Conservation (phyloP, 2,888 invertebrate species). For the Schizaphis graminum region DNA sequence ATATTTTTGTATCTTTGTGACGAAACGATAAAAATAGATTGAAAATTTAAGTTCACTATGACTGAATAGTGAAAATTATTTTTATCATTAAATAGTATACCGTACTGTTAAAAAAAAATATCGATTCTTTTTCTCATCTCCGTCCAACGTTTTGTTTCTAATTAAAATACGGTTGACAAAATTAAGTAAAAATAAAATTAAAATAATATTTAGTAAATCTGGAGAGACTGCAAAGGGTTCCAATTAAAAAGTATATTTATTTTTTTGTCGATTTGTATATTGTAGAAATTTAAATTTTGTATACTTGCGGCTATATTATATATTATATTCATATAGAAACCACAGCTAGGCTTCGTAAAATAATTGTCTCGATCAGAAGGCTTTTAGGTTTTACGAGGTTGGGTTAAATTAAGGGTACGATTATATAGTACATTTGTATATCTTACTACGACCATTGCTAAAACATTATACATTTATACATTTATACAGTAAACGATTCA, state of each 20-base stretch:
- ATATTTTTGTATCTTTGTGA: background rate
- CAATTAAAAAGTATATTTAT: background rate
- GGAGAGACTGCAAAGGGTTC: background rate
- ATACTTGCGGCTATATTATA: background rate
- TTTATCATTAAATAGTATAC: background rate
- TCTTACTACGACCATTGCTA: background rate
- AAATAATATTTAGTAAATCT: background rate
- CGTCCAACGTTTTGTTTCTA: background rate
- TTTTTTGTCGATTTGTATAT: background rate
- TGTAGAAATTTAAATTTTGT: background rate
- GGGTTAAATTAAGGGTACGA: background rate
- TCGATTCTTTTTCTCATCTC: background rate
- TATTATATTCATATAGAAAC: background rate
- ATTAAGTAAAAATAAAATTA: background rate
- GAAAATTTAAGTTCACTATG: background rate
- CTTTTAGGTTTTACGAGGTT: background rate
- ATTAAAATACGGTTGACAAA: background rate
- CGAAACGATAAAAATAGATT: background rate
- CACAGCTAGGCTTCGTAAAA: background rate
- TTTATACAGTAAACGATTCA: no score
- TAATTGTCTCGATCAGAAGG: background rate
- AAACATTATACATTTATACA: no score
- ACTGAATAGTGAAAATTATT: background rate
- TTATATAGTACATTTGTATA: background rate
- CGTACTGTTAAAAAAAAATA: background rate